Evolutionary conservation across 1,140 invertebrate genomes (phyloP).

Genomic region (Dendroctonus valens): DNA sequence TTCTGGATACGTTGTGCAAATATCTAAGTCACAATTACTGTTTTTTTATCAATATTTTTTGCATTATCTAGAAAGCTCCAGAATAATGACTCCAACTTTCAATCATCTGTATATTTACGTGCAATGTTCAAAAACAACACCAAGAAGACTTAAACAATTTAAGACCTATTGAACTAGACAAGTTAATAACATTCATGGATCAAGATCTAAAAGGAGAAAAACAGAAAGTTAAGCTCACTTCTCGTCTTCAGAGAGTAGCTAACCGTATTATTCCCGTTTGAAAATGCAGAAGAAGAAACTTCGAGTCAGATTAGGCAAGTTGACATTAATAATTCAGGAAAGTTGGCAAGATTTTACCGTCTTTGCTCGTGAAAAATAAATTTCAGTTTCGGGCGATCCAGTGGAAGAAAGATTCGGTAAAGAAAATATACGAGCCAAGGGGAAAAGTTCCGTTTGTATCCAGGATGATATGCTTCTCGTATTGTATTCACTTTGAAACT

Average conservation of each 20-base stretch:
- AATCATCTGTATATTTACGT: no score
- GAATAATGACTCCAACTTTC: no score
- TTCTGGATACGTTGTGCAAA: no score
- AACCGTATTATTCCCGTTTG: conserved; percentile 25
- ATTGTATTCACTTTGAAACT: no score
- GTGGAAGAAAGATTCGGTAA: conserved; percentile 22
- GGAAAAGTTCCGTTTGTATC: conserved; percentile 23
- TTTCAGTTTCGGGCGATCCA: conserved; percentile 7
- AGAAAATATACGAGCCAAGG: conserved; percentile 19
- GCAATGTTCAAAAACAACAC: no score
- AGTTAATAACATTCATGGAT: no score
- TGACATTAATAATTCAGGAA: conserved; percentile 27
- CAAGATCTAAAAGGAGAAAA: conserved; percentile 2
- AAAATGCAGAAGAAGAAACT: conserved; percentile 30
- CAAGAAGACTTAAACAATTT: no score
- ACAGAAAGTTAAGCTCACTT: conserved; percentile 8
- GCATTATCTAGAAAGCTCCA: no score
- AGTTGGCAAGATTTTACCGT: conserved; percentile 27
- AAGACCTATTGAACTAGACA: no score
- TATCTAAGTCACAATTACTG: no score
- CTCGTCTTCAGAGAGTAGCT: conserved; percentile 23
- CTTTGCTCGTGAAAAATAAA: conserved; percentile 28
- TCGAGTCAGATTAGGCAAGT: conserved; percentile 24
- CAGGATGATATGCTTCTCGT: conserved; percentile 8
- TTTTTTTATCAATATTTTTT: no score